Evolutionary conservation across 2,113 vertebrate species (phyloP), one percentile per base, ranked within the genome.

Genomic region (Esox niger): DNA sequence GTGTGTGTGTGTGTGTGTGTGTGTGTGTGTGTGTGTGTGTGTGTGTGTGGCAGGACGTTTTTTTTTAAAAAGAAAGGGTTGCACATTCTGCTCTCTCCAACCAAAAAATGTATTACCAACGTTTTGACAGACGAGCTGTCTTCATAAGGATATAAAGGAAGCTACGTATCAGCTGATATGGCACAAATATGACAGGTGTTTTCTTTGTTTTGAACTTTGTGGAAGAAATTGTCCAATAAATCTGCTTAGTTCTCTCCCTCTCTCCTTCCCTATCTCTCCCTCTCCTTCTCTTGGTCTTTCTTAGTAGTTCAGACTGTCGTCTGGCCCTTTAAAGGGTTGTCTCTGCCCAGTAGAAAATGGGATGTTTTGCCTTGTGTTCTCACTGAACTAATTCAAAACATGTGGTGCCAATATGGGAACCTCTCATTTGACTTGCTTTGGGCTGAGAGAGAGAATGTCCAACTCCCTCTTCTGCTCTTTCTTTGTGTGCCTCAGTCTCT

Each of bases 311-410:
- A 31, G 49, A 71, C 76, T n/a, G 66, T 7, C 25, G 9, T 58
- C 54, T 64, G 33, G 55, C 52, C 66, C 67, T 73, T 13, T 71
- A 75, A 59, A 79, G 74, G 82, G 79, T 68, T 72, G 58, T 64
- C 8, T 30, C 7, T 3, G 63, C 74, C 74, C 38, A 17, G 47
- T 59, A 56, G 66, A 78, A 86, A 79, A 74, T n/a, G n/a, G n/a
- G n/a, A 77, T 86, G 79, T 71, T 1, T 26, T 70, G 82, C 79
- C 49, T 4, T 35, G 63, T 66, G 70, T 76, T 68, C 25, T 25
- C 35, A 9, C 35, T 43, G 3, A 17, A 43, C 61, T 74, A 70
- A 79, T 79, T 84, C 46, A 25, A 78, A 85, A 76, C 78, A 77
- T 79, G 73, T 77, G 63, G 68, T 29, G 71, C 30, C 38, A 62